Conservation (phyloP, 2,113 vertebrate species). For the Hippocampus zosterae region DNA sequence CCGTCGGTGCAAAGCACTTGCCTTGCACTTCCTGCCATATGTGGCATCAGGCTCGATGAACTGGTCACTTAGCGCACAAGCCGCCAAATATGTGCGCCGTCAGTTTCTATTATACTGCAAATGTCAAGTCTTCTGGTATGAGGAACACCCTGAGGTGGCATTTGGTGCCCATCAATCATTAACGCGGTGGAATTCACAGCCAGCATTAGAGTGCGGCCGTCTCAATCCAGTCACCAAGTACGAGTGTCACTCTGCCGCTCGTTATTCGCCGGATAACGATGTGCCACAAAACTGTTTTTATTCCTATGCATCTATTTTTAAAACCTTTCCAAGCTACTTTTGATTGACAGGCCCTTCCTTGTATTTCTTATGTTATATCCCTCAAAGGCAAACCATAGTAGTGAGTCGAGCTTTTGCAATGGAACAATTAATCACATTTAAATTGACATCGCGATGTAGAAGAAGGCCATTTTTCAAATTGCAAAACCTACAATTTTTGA, state of each 20-base stretch:
- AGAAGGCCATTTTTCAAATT: too few relatives aligned
- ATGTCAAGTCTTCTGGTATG: conserved; percentile 36
- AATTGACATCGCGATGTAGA: too few relatives aligned
- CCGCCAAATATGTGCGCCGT: conserved; percentile 18
- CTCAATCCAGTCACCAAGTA: conserved; percentile 1
- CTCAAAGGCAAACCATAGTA: too few relatives aligned
- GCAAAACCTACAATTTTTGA: too few relatives aligned
- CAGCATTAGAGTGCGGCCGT: conserved; percentile 14
- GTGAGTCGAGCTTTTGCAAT: too few relatives aligned
- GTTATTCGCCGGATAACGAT: background rate
- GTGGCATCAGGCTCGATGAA: background rate
- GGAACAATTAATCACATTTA: too few relatives aligned
- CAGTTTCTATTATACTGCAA: conserved; percentile 29
- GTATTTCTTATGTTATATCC: too few relatives aligned
- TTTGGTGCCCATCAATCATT: conserved; percentile 40
- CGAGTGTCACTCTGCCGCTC: background rate
- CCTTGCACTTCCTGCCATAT: background rate
- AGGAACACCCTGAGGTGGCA: conserved; percentile 48
- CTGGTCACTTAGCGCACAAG: conserved; percentile 15
- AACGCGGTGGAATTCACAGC: conserved; percentile 24
- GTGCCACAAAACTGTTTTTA: background rate
- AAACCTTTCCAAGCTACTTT: background rate
- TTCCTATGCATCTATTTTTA: conserved; percentile 1
- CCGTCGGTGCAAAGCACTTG: background rate
- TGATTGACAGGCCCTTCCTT: background rate